Conservation (phyloP, 1,140 invertebrate species). For the Pseudomyrmex concolor region DNA sequence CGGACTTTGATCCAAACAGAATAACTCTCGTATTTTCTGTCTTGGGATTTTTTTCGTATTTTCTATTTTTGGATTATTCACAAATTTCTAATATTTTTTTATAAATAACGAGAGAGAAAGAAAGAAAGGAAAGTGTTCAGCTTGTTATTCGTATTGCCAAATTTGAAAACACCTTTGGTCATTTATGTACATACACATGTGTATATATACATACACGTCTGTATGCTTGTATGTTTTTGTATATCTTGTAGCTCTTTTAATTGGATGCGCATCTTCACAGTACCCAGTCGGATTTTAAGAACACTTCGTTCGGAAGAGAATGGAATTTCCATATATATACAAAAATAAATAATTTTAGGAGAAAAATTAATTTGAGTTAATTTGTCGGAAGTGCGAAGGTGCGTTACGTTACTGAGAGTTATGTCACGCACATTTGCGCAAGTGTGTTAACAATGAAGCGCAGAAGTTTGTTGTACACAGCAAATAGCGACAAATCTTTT, state of each 20-base stretch:
- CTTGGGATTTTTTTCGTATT: not conserved
- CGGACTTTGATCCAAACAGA: not conserved
- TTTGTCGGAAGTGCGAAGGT: not conserved
- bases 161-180: too few relatives aligned
- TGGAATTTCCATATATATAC: not conserved
- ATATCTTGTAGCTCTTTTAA: not conserved
- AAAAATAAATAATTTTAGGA: not conserved
- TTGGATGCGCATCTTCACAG: too few relatives aligned
- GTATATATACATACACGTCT: not conserved
- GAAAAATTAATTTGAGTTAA: not conserved
- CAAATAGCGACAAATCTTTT: not conserved
- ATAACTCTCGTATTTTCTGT: not conserved
- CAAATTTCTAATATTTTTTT: too few relatives aligned
- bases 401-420: constrained; percentile 3
- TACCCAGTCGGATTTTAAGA: not conserved
- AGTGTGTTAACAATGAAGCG: constrained; percentile 37
- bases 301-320: not conserved
- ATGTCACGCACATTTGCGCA: not conserved
- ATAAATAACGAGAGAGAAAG: too few relatives aligned
- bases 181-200: too few relatives aligned
- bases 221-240: not conserved
- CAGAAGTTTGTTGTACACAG: not conserved
- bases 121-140: too few relatives aligned
- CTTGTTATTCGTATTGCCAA: too few relatives aligned
- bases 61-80: too few relatives aligned